Conservation (phyloP, 2,888 invertebrate species). For the Tipula helvola region DNA sequence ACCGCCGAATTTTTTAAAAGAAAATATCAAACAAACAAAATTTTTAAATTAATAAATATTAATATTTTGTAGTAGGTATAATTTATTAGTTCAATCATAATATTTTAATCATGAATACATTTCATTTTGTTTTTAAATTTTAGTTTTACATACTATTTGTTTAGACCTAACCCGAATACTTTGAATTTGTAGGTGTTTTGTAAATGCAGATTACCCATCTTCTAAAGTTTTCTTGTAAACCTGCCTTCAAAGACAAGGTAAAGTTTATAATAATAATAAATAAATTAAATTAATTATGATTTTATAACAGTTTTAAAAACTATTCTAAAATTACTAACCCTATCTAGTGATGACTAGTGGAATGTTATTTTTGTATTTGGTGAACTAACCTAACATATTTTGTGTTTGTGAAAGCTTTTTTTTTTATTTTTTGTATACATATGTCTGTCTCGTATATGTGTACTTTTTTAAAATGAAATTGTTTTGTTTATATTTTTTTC, state of each 20-base stretch:
- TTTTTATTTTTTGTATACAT: neutral
- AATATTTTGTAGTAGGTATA: neutral
- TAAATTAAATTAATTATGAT: neutral
- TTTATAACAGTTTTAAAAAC: neutral
- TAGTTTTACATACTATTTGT: neutral
- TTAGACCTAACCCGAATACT: slow-evolving; percentile 9
- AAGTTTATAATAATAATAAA: slow-evolving; percentile 9
- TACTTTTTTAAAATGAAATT: neutral
- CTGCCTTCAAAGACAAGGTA: slow-evolving; percentile 15
- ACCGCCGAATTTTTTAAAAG: neutral
- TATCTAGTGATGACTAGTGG: neutral
- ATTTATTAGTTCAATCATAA: neutral
- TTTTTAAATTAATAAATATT: neutral
- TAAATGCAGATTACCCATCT: slow-evolving; percentile 27
- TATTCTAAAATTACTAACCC: neutral
- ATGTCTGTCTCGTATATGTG: neutral
- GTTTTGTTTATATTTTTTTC: neutral
- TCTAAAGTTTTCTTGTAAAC: slow-evolving; percentile 8
- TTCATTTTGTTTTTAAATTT: neutral
- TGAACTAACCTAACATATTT: neutral
- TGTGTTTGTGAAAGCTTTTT: neutral
- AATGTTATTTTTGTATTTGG: neutral
- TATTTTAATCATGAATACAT: neutral
- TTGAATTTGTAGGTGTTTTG: slow-evolving; percentile 35
- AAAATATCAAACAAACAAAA: neutral